A percentile compares a stretch with the other conserved stretches of the same genome.
Conservation (phyloP, 1,140 invertebrate species). For the Physella acuta region DNA sequence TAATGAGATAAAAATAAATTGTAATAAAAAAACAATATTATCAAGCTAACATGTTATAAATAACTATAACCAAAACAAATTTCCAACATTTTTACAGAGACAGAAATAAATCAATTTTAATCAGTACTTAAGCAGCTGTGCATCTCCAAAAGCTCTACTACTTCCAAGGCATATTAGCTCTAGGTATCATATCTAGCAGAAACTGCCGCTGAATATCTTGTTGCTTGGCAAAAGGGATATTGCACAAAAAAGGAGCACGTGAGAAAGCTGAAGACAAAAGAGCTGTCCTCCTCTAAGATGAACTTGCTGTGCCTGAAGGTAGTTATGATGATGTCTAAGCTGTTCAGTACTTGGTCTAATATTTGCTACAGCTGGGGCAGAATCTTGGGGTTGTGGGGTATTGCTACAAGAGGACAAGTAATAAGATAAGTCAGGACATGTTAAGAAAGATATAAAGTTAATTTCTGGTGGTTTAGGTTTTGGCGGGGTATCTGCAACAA, state of each 20-base stretch:
- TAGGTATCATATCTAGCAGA: constrained; percentile 87
- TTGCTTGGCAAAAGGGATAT: constrained; percentile 56
- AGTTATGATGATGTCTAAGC: constrained; percentile 50
- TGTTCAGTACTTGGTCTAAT: constrained; percentile 44
- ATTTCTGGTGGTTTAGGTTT: constrained; percentile 97
- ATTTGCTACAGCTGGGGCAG: constrained; percentile 28
- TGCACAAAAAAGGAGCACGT: constrained; percentile 56
- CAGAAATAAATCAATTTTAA: too few species aligned
- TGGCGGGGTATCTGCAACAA: constrained; percentile 94
- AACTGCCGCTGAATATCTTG: constrained; percentile 90
- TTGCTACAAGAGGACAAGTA: constrained; percentile 70
- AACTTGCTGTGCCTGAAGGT: constrained; percentile 51
- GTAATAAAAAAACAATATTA: too few species aligned
- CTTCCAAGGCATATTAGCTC: constrained; percentile 49
- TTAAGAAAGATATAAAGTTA: constrained; percentile 97
- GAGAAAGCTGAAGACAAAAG: constrained; percentile 47
- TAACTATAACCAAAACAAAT: too few species aligned
- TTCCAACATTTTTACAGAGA: too few species aligned
- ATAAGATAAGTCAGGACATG: constrained; percentile 93
- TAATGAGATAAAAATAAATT: too few species aligned
- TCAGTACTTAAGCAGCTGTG: too few species aligned
- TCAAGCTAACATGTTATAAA: too few species aligned
- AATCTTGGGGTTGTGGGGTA: constrained; percentile 20
- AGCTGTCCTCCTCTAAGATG: constrained; percentile 48
- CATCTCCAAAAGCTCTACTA: too few species aligned